Conservation (phyloP, 2,113 vertebrate species). For the Eptesicus fuscus region DNA sequence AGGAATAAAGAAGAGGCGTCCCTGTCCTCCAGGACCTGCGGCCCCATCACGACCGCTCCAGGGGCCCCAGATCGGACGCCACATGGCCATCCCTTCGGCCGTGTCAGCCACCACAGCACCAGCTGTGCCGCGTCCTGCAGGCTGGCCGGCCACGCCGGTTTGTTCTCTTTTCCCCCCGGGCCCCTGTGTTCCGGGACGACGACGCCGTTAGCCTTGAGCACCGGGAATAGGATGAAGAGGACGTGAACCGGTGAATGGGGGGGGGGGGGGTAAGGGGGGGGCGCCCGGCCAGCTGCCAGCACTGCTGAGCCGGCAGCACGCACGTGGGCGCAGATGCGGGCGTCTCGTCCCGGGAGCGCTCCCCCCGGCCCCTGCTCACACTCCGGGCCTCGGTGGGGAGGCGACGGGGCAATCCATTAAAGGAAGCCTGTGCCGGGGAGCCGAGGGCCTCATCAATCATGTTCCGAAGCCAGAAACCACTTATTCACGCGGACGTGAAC, state of each 20-base stretch:
- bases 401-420: background rate
- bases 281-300: rapidly evolving
- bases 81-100: rapidly evolving
- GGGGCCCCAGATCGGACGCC: background rate
- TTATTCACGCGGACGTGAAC: rapidly evolving
- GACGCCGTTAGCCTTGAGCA: rapidly evolving
- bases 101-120: rapidly evolving
- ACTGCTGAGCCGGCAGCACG: rapidly evolving
- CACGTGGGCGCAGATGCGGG: rapidly evolving
- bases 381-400: background rate
- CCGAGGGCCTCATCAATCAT: background rate
- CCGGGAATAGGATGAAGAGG: rapidly evolving
- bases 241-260: rapidly evolving
- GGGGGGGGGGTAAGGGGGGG: no score
- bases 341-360: rapidly evolving
- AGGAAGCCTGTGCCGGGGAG: background rate
- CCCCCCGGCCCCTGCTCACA: rapidly evolving
- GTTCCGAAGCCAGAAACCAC: background rate
- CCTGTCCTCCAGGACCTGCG: rapidly evolving
- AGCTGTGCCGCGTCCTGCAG: rapidly evolving
- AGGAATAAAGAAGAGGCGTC: background rate
- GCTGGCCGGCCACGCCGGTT: rapidly evolving
- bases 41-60: rapidly evolving
- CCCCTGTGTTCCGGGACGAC: background rate
- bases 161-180: rapidly evolving